Evolutionary conservation across 2,797 vertebrate species (phyloP), one percentile per base, ranked within the genome.

Genomic region (Acanthornis magna): DNA sequence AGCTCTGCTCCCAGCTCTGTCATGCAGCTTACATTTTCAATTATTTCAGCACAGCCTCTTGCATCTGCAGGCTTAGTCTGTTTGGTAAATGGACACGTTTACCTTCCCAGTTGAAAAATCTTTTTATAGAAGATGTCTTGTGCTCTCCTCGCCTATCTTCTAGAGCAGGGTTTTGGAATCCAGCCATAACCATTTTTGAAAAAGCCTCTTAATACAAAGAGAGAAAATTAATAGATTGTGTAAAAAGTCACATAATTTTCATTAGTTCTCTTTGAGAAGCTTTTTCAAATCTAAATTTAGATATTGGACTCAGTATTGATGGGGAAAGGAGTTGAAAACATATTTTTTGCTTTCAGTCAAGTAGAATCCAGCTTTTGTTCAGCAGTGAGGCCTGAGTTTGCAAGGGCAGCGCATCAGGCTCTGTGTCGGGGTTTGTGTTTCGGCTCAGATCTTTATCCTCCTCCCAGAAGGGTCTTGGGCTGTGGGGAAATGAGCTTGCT

Each of bases 1-100:
- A 66, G 73, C 91, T 80, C 70, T 55, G 65, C 94, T 95, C 95
- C 96, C 74, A 68, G 60, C 87, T 32, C 48, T 29, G 48, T n/a
- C 88, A 7, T 15, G 54, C 80, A 72, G 71, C 80, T 96, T 74
- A 84, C 54, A 34, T 85, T 94, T 85, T 85, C 77, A 78, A 40
- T 94, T 96, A 72, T 91, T 93, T 88, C 21, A 85, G 76, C 47
- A 68, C 80, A 32, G 38, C 53, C 61, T 23, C 61, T 89, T 75
- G 92, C 89, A 91, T 93, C 88, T 74, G 21, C 50, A 73, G 45
- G 54, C 80, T 93, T 43, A 43, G 57, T 45, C 48, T 58, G 53
- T 30, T 83, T 30, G 13, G 55, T 63, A 58, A 83, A 88, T 63
- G 32, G 5, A 45, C 82, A 47, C 27, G 12, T 75, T 58, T 79